Evolutionary conservation across 2,888 invertebrate species (phyloP).

Genomic region (Hirtodrosophila histrioides): DNA sequence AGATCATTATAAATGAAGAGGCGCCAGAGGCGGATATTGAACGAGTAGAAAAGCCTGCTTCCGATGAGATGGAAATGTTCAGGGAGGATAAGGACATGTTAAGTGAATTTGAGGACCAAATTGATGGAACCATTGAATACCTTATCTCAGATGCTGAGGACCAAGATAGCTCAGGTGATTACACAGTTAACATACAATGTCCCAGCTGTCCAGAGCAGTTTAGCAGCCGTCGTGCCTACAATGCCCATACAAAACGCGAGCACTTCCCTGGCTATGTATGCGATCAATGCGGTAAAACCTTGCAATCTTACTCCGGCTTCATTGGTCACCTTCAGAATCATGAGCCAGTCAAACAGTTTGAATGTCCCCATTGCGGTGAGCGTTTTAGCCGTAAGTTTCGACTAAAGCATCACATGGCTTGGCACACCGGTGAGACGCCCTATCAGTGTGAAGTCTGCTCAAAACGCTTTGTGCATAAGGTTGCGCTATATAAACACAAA

Average conservation of each 20-base stretch:
- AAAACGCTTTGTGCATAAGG: constrained; percentile 74
- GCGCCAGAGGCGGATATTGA: constrained; percentile 41
- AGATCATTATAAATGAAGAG: constrained; percentile 68
- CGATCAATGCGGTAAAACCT: constrained; percentile 74
- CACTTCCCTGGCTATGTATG: constrained; percentile 74
- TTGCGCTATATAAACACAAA: constrained; percentile 74
- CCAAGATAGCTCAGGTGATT: constrained; percentile 64
- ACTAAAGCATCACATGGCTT: constrained; percentile 74
- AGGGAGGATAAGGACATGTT: constrained; percentile 50
- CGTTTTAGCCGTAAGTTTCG: constrained; percentile 68
- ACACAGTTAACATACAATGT: constrained; percentile 63
- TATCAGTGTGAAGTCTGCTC: constrained; percentile 72
- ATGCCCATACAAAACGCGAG: constrained; percentile 69
- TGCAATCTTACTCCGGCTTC: constrained; percentile 72
- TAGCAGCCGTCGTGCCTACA: constrained; percentile 59
- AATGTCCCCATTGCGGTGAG: constrained; percentile 73
- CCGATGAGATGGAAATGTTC: constrained; percentile 36
- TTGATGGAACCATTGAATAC: constrained; percentile 66
- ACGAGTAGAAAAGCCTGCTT: constrained; percentile 25
- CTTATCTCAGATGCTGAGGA: constrained; percentile 65
- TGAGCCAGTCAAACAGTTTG: constrained; percentile 70
- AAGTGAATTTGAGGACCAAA: constrained; percentile 67
- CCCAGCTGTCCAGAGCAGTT: constrained; percentile 67
- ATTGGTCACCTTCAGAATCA: constrained; percentile 72
- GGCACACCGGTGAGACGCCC: constrained; percentile 74